phyloP scores from a whole-genome alignment of 2,888 invertebrate species.

The Callimorpha dominula region DNA sequence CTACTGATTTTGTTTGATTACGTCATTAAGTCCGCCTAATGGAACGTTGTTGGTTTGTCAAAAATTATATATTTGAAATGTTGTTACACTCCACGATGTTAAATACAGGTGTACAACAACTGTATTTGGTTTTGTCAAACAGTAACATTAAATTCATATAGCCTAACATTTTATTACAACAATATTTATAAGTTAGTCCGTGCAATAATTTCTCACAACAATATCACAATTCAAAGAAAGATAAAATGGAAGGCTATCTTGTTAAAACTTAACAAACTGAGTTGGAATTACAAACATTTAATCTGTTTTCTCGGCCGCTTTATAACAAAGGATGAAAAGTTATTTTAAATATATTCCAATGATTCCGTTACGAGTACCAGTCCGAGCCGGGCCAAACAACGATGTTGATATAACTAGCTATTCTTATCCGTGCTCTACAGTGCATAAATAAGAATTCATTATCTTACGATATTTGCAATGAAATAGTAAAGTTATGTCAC shows the following conservation, averaged over 20 bases:
- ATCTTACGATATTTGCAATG: constrained; percentile 12
- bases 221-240: constrained; percentile 14
- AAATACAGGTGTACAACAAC: too few relatives aligned
- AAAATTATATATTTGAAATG: too few relatives aligned
- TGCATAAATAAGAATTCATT: constrained; percentile 29
- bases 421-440: constrained; percentile 35
- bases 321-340: constrained; percentile 22
- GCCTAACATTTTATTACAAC: not conserved
- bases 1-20: too few relatives aligned
- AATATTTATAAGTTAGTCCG: constrained; percentile 5
- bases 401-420: constrained; percentile 42
- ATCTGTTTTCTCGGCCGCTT: constrained; percentile 17
- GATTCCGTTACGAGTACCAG: constrained; percentile 33
- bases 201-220: constrained; percentile 12
- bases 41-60: too few relatives aligned
- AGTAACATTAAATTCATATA: too few relatives aligned
- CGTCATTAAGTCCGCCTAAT: too few relatives aligned
- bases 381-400: constrained; percentile 33
- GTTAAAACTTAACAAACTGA: constrained; percentile 15
- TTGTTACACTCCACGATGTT: too few relatives aligned
- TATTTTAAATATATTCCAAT: constrained; percentile 32
- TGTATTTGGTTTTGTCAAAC: too few relatives aligned
- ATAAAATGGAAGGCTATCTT: constrained; percentile 15
- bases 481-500: not conserved
- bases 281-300: constrained; percentile 23